phyloP scores from a whole-genome alignment of 2,888 invertebrate genomes.

The Mimas tiliae region DNA sequence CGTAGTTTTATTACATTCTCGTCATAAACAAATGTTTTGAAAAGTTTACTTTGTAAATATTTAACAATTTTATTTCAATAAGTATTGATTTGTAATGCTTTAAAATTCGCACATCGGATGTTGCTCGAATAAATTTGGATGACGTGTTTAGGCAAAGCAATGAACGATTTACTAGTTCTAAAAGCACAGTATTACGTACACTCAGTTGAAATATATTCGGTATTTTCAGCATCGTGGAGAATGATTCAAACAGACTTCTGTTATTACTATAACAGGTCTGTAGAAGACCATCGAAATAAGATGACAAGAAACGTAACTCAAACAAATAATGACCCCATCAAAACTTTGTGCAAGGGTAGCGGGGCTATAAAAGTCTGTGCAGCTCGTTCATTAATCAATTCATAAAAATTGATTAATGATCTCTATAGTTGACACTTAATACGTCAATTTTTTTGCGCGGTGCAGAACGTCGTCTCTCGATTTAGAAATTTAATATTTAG shows the following conservation, averaged over 20 bases:
- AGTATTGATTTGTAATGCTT: constrained; percentile 14
- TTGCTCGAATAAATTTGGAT: neutral
- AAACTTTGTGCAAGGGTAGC: too few relatives aligned
- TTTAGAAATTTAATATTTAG: too few relatives aligned
- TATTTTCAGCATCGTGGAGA: neutral
- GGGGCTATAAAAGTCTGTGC: too few relatives aligned
- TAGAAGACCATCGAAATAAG: too few relatives aligned
- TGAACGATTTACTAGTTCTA: constrained; percentile 17
- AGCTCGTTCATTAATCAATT: too few relatives aligned
- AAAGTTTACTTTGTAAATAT: constrained; percentile 20
- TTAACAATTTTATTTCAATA: constrained; percentile 20
- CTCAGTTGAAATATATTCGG: neutral
- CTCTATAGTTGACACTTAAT: too few relatives aligned
- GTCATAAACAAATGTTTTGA: constrained; percentile 21
- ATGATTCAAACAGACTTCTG: neutral
- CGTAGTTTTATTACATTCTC: constrained; percentile 25
- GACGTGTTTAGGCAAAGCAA: constrained; percentile 1
- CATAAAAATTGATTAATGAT: too few relatives aligned
- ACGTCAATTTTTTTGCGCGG: too few relatives aligned
- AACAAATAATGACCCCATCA: too few relatives aligned
- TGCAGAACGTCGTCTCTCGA: too few relatives aligned
- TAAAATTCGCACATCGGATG: neutral
- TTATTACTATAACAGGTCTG: too few relatives aligned
- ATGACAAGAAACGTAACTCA: too few relatives aligned
- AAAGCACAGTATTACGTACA: neutral